Base-by-base conservation (phyloP, 1,140 invertebrate genomes). In the Drosophila mayri region DNA sequence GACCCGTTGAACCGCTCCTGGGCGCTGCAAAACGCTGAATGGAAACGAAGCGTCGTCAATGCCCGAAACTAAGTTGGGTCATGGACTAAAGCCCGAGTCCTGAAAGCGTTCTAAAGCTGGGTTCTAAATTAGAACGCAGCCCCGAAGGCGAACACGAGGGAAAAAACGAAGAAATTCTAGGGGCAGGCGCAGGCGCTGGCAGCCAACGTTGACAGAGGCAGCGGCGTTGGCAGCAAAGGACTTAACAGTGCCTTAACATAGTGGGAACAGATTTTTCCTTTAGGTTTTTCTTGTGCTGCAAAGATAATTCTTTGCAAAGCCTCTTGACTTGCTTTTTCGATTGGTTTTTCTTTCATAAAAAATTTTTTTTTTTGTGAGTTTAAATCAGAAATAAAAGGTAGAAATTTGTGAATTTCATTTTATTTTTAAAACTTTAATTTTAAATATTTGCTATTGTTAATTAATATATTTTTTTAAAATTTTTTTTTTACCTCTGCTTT, bases 361-460 rank as follows among this genome's bases (percentile, higher is more conserved):
- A n/a, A 3, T 22, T 46, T 38, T 75, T 76, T 75, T 87, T 68
- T 71, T 71, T 88, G 67, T 80, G 75, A 72, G 68, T 62, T 57
- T 49, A 16, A 14, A 47, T 47, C 22, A 28, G 4, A 1, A 1
- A 5, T 4, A 43, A 20, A 20, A 0, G 0, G 1, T 20, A 3
- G n/a, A 43, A 11, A 20, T 1, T 10, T 43, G 5, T 20, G 10
- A 0, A 20, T 12, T 44, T 44, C 0, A 9, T 38, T 11, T n/a
- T n/a, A 22, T 22, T 22, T 22, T 22, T 35, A 35, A 35, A 12
- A 30, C 8, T 25, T 2, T 4, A 25, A 25, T 25, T 4, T 30
- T 30, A 30, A 30, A 30, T 7, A 25, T 25, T 25, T 30, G n/a
- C n/a, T n/a, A n/a, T n/a, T 30, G 28, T 30, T 30, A 7, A 30